These are phyloP conservation scores for Drosophila chauvacae DNA, from an alignment of 1,140 invertebrate species.

Conservation along the genomic window DNA sequence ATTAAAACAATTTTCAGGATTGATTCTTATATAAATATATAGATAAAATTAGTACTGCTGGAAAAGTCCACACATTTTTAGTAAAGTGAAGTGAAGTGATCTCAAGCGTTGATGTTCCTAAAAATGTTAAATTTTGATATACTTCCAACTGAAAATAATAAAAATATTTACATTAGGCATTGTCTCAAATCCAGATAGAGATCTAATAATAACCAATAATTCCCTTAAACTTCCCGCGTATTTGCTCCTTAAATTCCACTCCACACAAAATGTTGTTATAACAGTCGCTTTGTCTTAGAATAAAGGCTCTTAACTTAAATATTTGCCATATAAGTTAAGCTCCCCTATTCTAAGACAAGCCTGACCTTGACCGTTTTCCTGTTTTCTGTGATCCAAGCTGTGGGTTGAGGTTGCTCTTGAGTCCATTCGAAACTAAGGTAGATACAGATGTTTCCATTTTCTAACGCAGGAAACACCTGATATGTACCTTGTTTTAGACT, in stretches of 20 bases:
- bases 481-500: slow-evolving; percentile 73
- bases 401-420: slow-evolving; percentile 1
- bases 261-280: background rate
- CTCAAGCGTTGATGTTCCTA: too few relatives aligned
- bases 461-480: slow-evolving; percentile 56
- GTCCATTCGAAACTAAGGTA: slow-evolving; percentile 66
- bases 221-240: fast-evolving
- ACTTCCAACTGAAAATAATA: too few relatives aligned
- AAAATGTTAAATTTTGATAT: too few relatives aligned
- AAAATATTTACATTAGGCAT: background rate
- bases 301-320: slow-evolving; percentile 66
- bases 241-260: background rate
- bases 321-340: slow-evolving; percentile 53
- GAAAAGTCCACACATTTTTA: too few relatives aligned
- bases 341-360: slow-evolving; percentile 74
- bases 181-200: background rate
- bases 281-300: slow-evolving; percentile 64
- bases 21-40: background rate
- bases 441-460: slow-evolving; percentile 65
- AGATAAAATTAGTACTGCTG: too few relatives aligned
- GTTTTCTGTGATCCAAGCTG: background rate
- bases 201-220: background rate
- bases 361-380: slow-evolving; percentile 11
- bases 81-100: too few relatives aligned
- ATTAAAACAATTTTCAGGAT: background rate